phyloP scores from a whole-genome alignment of 2,888 invertebrate genomes.

The Periphyllus acericola region DNA sequence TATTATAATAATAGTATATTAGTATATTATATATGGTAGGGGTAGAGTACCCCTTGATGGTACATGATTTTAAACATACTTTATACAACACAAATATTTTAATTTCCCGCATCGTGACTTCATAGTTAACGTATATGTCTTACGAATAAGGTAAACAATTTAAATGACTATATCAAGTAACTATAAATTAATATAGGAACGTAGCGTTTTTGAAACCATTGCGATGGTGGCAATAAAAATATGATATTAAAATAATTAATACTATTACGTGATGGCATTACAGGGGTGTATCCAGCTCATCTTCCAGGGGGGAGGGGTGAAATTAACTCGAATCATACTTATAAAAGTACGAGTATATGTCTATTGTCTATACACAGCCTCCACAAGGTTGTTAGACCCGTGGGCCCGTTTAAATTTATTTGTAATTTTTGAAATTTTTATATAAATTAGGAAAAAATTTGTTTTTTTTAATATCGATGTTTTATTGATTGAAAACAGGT shows the following conservation, averaged over 20 bases:
- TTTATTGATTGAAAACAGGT: no score
- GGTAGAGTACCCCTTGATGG: not conserved
- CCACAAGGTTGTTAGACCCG: no score
- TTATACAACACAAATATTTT: constrained; percentile 30
- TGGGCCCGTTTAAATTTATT: no score
- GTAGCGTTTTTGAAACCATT: not conserved
- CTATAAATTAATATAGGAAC: not conserved
- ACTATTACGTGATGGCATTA: not conserved
- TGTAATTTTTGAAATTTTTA: no score
- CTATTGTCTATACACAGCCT: no score
- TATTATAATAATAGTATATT: constrained; percentile 9
- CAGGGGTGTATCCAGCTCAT: no score
- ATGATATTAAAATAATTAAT: not conserved
- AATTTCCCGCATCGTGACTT: not conserved
- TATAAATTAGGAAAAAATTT: no score
- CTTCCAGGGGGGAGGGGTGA: no score
- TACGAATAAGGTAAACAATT: not conserved
- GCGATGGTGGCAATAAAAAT: not conserved
- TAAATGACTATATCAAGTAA: constrained; percentile 3
- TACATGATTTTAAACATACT: constrained; percentile 13
- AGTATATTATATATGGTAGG: not conserved
- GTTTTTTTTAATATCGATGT: no score
- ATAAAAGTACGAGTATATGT: no score
- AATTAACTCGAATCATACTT: no score
- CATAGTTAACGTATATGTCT: not conserved